Evolutionary conservation across 2,797 vertebrate species (phyloP), one percentile per base, ranked within the genome.

Genomic region (Dipus sagitta): DNA sequence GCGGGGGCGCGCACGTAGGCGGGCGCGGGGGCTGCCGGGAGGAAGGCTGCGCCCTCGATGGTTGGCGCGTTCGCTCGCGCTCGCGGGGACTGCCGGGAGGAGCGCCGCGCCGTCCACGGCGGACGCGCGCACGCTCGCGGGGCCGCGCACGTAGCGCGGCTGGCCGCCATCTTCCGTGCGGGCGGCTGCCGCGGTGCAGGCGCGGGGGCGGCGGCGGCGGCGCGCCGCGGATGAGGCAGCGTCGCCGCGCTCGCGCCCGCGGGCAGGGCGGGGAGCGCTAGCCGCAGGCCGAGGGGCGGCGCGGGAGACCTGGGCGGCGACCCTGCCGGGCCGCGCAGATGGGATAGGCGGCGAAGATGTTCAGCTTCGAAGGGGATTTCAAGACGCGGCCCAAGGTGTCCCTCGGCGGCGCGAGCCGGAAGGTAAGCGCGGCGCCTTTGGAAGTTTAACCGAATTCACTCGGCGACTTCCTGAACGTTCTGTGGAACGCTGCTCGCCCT

Each of bases 311-410:
- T n/a, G 92, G 58, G 64, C 64, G 78, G 67, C 83, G 28, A 62
- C 67, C 65, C 17, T 77, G 77, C 89, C 87, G 83, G 75, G 90
- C 76, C 75, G 77, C 74, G 74, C 98, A 95, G 95, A 99, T 99
- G 99, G 98, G 98, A 97, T 99, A 99, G 98, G 98, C 98, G 96
- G 98, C 98, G 98, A 99, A 97, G 97, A 99, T 99, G 99, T 99
- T 99, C 97, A 99, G 99, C 98, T 99, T 99, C 97, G 99, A 99
- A 98, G 99, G 99, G 97, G 99, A 99, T 93, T 99, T 99, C 98
- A 99, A 99, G 98, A 99, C 99, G 96, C 99, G 99, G 98, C 99
- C 99, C 97, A 99, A 99, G 98, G 99, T 99, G 93, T 99, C 99
- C 85, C 99, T 99, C 93, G 99, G 99, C 95, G 99, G 99, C 98